Conservation (phyloP, 1,140 invertebrate genomes). For the Subanguina moxae region DNA sequence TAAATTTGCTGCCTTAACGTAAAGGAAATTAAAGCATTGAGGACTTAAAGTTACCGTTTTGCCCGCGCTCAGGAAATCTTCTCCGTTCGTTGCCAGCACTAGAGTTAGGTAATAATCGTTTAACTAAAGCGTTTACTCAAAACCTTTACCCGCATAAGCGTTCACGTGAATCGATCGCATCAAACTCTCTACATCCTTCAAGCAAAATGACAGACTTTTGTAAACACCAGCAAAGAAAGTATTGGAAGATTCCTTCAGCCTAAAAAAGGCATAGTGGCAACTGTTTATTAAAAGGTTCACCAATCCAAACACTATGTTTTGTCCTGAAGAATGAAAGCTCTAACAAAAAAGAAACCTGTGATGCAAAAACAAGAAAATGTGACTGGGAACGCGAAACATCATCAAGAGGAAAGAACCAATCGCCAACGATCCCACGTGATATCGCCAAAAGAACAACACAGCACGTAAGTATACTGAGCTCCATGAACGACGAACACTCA, state of each 20-base stretch:
- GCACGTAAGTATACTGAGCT: neutral
- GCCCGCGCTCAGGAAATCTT: conserved; percentile 8
- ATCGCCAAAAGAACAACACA: conserved; percentile 1
- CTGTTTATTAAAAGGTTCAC: too few species aligned
- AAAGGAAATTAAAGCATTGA: neutral
- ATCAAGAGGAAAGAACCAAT: conserved; percentile 1
- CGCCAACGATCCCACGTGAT: neutral
- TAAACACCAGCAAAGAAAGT: neutral
- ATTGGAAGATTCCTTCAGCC: neutral
- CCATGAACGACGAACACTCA: neutral
- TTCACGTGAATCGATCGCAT: conserved; percentile 1
- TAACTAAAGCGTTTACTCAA: too few species aligned
- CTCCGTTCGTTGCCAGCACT: neutral
- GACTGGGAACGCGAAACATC: conserved; percentile 4
- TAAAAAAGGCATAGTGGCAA: too few species aligned
- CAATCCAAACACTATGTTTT: too few species aligned
- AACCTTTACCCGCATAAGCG: neutral
- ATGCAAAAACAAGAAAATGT: conserved; percentile 7
- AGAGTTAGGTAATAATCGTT: too few species aligned
- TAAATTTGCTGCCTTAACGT: conserved; percentile 9
- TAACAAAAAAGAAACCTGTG: conserved; percentile 9
- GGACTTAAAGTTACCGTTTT: conserved; percentile 13
- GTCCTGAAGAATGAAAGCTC: too few species aligned
- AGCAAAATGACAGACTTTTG: too few species aligned
- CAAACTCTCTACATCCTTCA: neutral